Evolutionary conservation across 2,888 invertebrate genomes (phyloP).

Genomic region (Drosophila neutralis): DNA sequence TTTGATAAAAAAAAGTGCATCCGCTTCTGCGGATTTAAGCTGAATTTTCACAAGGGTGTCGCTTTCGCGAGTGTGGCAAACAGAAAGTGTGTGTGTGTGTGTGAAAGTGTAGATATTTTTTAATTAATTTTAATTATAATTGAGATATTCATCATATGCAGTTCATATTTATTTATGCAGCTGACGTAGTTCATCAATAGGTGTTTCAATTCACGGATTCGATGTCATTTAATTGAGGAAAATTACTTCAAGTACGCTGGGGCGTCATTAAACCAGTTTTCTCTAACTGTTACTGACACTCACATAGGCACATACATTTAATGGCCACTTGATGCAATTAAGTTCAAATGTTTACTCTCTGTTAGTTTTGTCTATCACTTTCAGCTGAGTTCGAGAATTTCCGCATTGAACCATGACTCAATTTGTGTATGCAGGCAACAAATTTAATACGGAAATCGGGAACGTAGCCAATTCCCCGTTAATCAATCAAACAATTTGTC

Average conservation of each 20-base stretch:
- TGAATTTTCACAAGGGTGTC: conserved; percentile 7
- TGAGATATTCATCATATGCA: conserved; percentile 8
- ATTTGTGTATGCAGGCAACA: background rate
- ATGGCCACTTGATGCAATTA: conserved; percentile 53
- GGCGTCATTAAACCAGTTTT: conserved; percentile 67
- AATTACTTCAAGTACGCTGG: conserved; percentile 45
- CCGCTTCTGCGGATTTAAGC: conserved; percentile 26
- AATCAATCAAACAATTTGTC: conserved; percentile 26
- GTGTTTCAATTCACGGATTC: conserved; percentile 48
- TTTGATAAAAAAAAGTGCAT: conserved; percentile 54
- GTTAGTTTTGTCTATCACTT: background rate
- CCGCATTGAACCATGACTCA: conserved; percentile 41
- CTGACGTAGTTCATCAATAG: conserved; percentile 54
- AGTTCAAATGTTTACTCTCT: conserved; percentile 45
- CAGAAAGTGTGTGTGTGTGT: background rate
- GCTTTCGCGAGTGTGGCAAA: background rate
- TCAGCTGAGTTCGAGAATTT: conserved; percentile 42
- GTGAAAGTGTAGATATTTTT: background rate
- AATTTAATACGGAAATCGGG: conserved; percentile 12
- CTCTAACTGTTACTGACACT: conserved; percentile 48
- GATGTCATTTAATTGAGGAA: conserved; percentile 64
- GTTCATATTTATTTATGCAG: conserved; percentile 7
- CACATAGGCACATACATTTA: conserved; percentile 52
- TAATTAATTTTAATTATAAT: background rate
- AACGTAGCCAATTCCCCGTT: conserved; percentile 2